Conservation (phyloP, 1,140 invertebrate species). For the Bombus difficillimus region DNA sequence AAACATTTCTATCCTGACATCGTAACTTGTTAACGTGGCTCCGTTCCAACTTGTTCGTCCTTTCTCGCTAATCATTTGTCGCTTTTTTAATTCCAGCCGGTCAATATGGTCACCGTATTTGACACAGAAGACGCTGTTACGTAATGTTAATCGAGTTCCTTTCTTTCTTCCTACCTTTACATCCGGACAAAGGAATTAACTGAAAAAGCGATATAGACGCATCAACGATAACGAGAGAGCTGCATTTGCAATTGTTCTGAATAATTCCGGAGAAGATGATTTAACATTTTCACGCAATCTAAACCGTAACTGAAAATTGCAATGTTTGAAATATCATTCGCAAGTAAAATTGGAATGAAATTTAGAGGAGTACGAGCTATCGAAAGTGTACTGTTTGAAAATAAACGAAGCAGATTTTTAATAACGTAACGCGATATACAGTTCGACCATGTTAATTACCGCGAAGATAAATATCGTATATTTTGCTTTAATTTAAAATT, state of each 20-base stretch:
- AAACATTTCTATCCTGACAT: background rate
- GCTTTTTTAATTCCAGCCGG: background rate
- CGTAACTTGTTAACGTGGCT: background rate
- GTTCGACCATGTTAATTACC: background rate
- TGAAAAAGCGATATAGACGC: too few species aligned
- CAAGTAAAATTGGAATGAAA: background rate
- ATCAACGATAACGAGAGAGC: too few species aligned
- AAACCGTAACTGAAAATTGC: background rate
- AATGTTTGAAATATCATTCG: background rate
- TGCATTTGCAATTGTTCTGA: accelerated
- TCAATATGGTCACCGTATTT: background rate
- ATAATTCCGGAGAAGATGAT: background rate
- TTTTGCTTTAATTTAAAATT: background rate
- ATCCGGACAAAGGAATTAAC: too few species aligned
- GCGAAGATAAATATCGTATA: background rate
- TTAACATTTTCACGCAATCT: background rate
- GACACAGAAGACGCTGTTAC: background rate
- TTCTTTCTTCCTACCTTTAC: background rate
- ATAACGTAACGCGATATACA: background rate
- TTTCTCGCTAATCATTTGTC: background rate
- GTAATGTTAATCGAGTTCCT: background rate
- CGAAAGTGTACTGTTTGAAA: background rate
- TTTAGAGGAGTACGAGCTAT: background rate
- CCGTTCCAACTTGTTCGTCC: background rate
- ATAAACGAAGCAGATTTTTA: background rate